These are phyloP conservation scores for Furnarius figulus DNA, from an alignment of 2,113 vertebrate species.

Conservation along the genomic window DNA sequence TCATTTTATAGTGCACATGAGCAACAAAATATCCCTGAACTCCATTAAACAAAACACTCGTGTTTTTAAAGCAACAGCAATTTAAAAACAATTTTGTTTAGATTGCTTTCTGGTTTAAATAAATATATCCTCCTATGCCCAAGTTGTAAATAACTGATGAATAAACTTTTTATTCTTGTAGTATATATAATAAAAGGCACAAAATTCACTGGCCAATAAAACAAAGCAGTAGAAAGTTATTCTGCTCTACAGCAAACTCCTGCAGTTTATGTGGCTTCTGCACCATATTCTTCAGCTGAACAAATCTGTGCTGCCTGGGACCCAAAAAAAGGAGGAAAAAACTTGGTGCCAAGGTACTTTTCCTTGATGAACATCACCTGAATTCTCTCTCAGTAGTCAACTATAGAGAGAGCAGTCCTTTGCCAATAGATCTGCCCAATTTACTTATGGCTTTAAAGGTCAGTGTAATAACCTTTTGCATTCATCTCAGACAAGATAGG, in stretches of 20 bases:
- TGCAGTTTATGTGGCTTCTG: not conserved
- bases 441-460: not conserved
- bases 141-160: slow-evolving; percentile 9
- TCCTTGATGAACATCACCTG: not conserved
- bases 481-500: not conserved
- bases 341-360: not conserved
- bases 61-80: not conserved
- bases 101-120: slow-evolving; percentile 27
- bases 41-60: slow-evolving; percentile 4
- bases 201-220: not conserved
- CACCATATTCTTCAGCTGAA: not conserved
- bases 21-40: slow-evolving; percentile 9
- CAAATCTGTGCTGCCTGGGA: not conserved
- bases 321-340: not conserved
- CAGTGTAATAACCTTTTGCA: not conserved
- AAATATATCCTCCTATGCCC: not conserved
- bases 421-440: not conserved
- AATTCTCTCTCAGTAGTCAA: not conserved
- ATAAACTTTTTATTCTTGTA: slow-evolving; percentile 18
- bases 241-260: not conserved
- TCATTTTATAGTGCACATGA: slow-evolving; percentile 5
- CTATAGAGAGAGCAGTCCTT: not conserved
- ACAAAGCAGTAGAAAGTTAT: not conserved
- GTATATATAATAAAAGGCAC: not conserved
- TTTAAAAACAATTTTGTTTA: slow-evolving; percentile 26